Evolutionary conservation across 1,140 invertebrate genomes (phyloP), one percentile per base, ranked within the genome.

Genomic region (Eumeta japonica): DNA sequence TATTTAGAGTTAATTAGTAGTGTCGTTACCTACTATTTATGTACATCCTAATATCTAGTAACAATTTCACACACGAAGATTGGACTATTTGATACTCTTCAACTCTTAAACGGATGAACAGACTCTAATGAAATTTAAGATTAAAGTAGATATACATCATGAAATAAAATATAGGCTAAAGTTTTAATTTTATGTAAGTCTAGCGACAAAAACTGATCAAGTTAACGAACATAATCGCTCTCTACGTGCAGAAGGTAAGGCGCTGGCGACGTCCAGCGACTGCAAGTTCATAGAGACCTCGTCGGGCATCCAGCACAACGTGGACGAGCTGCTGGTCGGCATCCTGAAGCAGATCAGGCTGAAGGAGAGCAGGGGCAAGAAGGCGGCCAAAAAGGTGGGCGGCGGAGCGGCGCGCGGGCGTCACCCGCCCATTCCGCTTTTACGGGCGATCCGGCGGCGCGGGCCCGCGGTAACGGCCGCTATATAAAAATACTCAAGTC

Each of bases 211-310:
- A n/a, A n/a, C n/a, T n/a, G n/a, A n/a, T n/a, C n/a, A n/a, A n/a
- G n/a, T 31, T 5, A n/a, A 12, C n/a, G 20, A n/a, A 7, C 20
- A 24, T 7, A 7, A 7, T 24, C 7, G 20, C 20, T 24, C 20
- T 24, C 7, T 24, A 24, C 2, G n/a, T 74, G n/a, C 77, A 94
- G 91, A 93, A 62, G 90, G 91, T 1, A 94, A 92, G 72, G 79
- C 84, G 14, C 62, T 94, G 48, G 91, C 91, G 0, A 86, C 84
- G 20, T 85, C 87, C n/a, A 81, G 86, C 55, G 89, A 92, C 60
- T 90, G 87, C 67, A 94, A 94, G 72, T 95, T 92, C 75, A 93
- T 94, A 45, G 92, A 95, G 63, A 92, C 90, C 1, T 94, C 90
- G 1, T 88, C 87, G 36, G 90, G 90, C 1, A 90, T 94, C 50